Evolutionary conservation across 2,113 vertebrate genomes (phyloP), one percentile per base, ranked within the genome.

Genomic region (Microcebus murinus): DNA sequence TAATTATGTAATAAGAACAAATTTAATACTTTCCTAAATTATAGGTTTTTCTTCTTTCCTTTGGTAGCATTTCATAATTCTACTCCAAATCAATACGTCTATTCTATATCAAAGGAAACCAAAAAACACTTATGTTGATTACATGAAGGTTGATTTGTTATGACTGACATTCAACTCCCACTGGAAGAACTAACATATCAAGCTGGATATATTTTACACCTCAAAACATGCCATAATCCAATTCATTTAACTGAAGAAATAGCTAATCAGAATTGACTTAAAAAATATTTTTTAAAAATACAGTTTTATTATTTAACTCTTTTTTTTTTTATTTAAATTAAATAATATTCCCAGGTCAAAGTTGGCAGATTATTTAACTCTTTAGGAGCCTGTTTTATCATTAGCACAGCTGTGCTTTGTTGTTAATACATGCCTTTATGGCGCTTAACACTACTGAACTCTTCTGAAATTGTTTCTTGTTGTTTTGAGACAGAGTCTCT

Each of bases 1-100:
- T 1, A 97, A 25, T 67, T 88, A 45, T 61, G 21, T 31, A 95
- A 97, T 76, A 97, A 86, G 73, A 96, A 91, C 12, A 87, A 85
- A 71, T 39, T 76, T 39, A 89, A 50, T n/a, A 80, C 57, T 93
- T 96, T 84, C 87, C 80, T 73, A 87, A 73, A 39, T 65, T 70
- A 29, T 31, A 50, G 57, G 4, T 9, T 82, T 82, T 93, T 80
- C 68, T 82, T 21, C 34, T 77, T 84, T 88, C 15, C 34, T 70
- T 94, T 23, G 73, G 61, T 73, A 93, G n/a, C 39, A 84, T 74
- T 95, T 97, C 68, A 74, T 82, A 91, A 96, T 93, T 71, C 17
- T 0, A 87, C 34, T 93, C 50, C 85, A 70, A 79, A 85, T 84
- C 36, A 50, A 9, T 82, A 48, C 3, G 89, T 91, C 36, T 90